Conservation (phyloP, 2,797 vertebrate species). For the Tapera naevia region DNA sequence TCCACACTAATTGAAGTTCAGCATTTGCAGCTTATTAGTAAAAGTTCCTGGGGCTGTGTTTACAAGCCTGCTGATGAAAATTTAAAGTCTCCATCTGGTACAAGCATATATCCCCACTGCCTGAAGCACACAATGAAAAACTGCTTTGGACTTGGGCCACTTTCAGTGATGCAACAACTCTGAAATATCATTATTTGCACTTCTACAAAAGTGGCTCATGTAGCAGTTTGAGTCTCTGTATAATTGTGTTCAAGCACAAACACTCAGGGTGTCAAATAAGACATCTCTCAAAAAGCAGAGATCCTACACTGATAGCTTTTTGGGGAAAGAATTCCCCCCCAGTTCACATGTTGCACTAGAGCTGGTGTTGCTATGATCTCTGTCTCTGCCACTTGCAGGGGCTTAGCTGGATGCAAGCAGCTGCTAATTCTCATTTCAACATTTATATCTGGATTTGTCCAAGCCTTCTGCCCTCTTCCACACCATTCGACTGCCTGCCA, state of each 20-base stretch:
- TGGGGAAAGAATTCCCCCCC: neutral
- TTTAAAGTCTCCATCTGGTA: conserved; percentile 55
- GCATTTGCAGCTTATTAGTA: conserved; percentile 17
- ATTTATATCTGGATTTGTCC: neutral
- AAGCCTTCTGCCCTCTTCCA: neutral
- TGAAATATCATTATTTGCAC: neutral
- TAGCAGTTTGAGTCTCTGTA: neutral
- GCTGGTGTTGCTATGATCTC: neutral
- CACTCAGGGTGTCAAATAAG: neutral
- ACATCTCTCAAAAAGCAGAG: neutral
- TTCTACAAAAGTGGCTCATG: neutral
- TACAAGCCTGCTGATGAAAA: conserved; percentile 49
- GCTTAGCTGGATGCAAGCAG: neutral
- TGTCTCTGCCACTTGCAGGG: neutral
- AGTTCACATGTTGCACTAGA: neutral
- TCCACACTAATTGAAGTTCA: conserved; percentile 20
- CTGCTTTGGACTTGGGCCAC: neutral
- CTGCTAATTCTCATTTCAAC: neutral
- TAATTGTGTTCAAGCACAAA: neutral
- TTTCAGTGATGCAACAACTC: neutral
- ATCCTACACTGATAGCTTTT: neutral
- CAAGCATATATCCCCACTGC: neutral
- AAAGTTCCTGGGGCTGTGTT: neutral
- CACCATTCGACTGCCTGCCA: neutral
- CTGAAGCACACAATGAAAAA: neutral